These are phyloP conservation scores for Galbula dea DNA, from an alignment of 2,113 vertebrate genomes.

Conservation along the genomic window DNA sequence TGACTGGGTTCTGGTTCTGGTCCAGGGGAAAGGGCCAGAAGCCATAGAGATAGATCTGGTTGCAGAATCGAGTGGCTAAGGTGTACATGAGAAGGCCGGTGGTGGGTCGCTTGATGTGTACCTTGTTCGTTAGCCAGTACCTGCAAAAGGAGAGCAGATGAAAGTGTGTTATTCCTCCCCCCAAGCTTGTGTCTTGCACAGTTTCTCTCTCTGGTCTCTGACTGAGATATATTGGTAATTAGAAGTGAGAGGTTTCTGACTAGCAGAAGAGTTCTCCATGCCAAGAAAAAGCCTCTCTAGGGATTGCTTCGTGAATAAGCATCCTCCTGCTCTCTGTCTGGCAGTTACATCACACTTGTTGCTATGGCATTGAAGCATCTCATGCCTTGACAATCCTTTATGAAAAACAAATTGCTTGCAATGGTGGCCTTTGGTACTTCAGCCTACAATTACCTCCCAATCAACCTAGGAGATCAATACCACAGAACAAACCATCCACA, in stretches of 20 bases:
- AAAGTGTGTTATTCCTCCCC: background rate
- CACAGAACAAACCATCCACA: slow-evolving; percentile 20
- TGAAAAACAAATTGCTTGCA: slow-evolving; percentile 54
- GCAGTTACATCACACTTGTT: slow-evolving; percentile 44
- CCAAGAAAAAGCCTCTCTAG: slow-evolving; percentile 38
- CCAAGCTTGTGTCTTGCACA: background rate
- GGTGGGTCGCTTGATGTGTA: slow-evolving; percentile 95
- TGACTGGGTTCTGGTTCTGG: slow-evolving; percentile 84
- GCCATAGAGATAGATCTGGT: slow-evolving; percentile 92
- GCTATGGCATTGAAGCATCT: slow-evolving; percentile 53
- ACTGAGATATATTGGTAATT: background rate
- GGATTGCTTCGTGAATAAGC: slow-evolving; percentile 41
- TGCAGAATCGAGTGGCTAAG: slow-evolving; percentile 94
- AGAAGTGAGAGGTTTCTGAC: slow-evolving; percentile 15
- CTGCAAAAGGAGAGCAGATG: slow-evolving; percentile 58
- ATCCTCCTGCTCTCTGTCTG: slow-evolving; percentile 33
- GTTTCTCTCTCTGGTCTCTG: background rate
- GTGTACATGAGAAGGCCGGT: slow-evolving; percentile 97
- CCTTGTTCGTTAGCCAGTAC: slow-evolving; percentile 95
- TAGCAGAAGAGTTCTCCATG: slow-evolving; percentile 5
- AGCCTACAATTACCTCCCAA: slow-evolving; percentile 54
- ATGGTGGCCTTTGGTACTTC: slow-evolving; percentile 30
- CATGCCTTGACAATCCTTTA: slow-evolving; percentile 30
- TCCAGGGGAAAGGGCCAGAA: slow-evolving; percentile 93
- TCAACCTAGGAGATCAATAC: slow-evolving; percentile 43